Evolutionary conservation across 37 sponge, comb jelly and placozoan species (phyloP).

Genomic region (Sycon ciliatum): DNA sequence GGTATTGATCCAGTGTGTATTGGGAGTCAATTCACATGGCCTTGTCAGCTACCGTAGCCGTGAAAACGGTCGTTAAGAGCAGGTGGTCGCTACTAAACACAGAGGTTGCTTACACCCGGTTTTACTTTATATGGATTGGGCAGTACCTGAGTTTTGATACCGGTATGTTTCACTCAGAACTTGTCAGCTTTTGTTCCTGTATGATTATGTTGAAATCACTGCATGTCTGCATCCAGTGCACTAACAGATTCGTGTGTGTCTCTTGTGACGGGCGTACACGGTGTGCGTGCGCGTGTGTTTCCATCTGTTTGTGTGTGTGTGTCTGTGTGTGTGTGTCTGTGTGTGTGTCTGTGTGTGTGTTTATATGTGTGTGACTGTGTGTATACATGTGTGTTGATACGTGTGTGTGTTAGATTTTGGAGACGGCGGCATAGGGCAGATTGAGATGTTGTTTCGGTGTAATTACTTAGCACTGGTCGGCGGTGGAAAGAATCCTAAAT

Average conservation of each 20-base stretch:
- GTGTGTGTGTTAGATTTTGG: conserved; percentile 41
- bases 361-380: background rate
- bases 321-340: background rate
- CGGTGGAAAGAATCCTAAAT: conserved; percentile 72
- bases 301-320: background rate
- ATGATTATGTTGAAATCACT: too few relatives aligned
- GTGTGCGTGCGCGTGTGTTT: background rate
- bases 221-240: too few relatives aligned
- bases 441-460: conserved; percentile 91
- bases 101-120: too few relatives aligned
- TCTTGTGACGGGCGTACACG: background rate
- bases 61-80: too few relatives aligned
- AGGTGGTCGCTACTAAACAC: too few relatives aligned
- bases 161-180: too few relatives aligned
- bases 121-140: too few relatives aligned
- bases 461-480: conserved; percentile 95
- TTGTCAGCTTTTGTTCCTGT: too few relatives aligned
- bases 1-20: too few relatives aligned
- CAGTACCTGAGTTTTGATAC: too few relatives aligned
- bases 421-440: conserved; percentile 78
- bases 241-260: background rate
- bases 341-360: background rate
- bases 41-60: too few relatives aligned
- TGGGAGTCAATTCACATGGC: too few relatives aligned
- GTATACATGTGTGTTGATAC: background rate